These are phyloP conservation scores for Nesoenas mayeri DNA, from an alignment of 2,113 vertebrate genomes.

Conservation along the genomic window DNA sequence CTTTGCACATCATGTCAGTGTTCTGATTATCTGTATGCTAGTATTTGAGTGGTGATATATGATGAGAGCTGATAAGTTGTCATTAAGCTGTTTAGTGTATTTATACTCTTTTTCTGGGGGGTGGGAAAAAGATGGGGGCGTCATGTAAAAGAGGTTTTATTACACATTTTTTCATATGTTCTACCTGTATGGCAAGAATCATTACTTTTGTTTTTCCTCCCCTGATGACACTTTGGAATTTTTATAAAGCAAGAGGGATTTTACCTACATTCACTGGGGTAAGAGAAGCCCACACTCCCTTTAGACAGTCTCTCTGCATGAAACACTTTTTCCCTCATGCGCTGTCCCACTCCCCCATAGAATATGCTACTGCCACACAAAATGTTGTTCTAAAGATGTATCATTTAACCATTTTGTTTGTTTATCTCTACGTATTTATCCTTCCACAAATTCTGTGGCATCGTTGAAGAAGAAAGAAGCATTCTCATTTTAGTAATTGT, in stretches of 20 bases:
- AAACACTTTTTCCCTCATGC: conserved; percentile 76
- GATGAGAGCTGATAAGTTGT: conserved; percentile 45
- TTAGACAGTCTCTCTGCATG: conserved; percentile 61
- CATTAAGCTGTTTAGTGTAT: conserved; percentile 61
- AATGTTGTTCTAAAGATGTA: not conserved
- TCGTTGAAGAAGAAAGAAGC: conserved; percentile 30
- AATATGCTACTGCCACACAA: not conserved
- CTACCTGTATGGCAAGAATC: conserved; percentile 78
- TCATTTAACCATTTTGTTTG: not conserved
- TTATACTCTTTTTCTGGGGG: conserved; percentile 82
- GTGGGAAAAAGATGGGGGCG: conserved; percentile 80
- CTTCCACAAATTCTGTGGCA: not conserved
- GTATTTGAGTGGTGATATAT: conserved; percentile 6
- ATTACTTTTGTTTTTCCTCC: conserved; percentile 84
- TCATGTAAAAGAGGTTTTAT: conserved; percentile 73
- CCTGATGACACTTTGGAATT: conserved; percentile 94
- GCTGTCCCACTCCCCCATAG: conserved; percentile 30
- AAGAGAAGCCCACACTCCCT: conserved; percentile 74
- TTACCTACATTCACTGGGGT: conserved; percentile 81
- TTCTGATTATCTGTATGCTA: conserved; percentile 23
- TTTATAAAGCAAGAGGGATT: conserved; percentile 81
- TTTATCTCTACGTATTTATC: not conserved
- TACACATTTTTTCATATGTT: conserved; percentile 77
- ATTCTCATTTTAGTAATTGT: conserved; percentile 63
- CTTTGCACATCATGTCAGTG: conserved; percentile 66